phyloP scores from a whole-genome alignment of 35 echinoderm and acorn worm genomes.

The Apostichopus japonicus region DNA sequence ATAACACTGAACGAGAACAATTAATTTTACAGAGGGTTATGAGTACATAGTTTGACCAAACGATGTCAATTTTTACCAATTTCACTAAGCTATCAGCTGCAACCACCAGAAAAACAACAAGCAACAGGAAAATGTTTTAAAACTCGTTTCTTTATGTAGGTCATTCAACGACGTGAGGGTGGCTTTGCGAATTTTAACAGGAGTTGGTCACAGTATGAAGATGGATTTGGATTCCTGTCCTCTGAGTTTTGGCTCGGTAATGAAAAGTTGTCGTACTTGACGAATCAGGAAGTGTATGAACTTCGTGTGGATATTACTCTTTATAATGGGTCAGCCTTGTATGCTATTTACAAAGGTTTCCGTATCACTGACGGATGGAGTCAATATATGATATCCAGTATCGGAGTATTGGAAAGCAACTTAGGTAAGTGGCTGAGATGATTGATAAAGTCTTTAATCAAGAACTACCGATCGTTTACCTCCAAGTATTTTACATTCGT shows the following conservation, averaged over 20 bases:
- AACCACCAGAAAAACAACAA: too few species aligned
- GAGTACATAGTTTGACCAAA: too few species aligned
- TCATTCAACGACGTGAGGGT: not conserved
- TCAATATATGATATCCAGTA: not conserved
- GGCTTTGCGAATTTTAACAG: not conserved
- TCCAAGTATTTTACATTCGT: too few species aligned
- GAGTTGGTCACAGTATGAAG: not conserved
- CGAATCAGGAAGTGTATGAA: not conserved
- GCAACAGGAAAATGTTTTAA: too few species aligned
- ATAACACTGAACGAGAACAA: too few species aligned
- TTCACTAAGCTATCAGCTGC: too few species aligned
- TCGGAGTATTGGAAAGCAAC: not conserved
- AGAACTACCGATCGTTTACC: too few species aligned
- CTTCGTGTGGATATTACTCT: not conserved
- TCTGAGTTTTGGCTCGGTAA: constrained; percentile 22
- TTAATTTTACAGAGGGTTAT: too few species aligned
- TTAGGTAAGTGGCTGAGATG: not conserved
- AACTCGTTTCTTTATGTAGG: not conserved
- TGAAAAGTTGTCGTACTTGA: constrained; percentile 11
- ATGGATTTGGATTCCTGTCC: constrained; percentile 12
- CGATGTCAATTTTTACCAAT: too few species aligned
- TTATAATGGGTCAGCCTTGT: not conserved
- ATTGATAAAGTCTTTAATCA: too few species aligned
- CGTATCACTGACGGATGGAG: not conserved
- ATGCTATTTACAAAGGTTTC: not conserved